Percentiles rank a stretch among this genome's conserved stretches.
Evolutionary conservation across 2,113 vertebrate genomes (phyloP).

Genomic region (Coracopsis vasa): DNA sequence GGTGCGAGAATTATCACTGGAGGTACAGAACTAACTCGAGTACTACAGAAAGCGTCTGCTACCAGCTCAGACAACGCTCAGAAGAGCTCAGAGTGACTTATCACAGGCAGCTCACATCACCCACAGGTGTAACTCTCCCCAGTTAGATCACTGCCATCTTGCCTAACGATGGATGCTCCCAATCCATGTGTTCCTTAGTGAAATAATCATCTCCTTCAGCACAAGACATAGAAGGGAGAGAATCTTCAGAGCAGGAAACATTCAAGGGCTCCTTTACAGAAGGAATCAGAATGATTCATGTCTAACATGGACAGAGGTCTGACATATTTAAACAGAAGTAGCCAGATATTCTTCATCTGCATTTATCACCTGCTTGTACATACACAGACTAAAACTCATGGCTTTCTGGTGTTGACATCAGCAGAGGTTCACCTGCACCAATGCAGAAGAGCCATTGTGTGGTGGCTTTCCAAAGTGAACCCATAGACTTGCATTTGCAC

Average conservation of each 20-base stretch:
- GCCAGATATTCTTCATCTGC: not conserved
- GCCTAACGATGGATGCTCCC: not conserved
- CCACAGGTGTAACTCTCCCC: not conserved
- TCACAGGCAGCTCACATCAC: not conserved
- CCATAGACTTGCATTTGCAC: rapidly evolving
- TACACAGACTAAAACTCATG: not conserved
- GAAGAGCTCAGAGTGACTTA: not conserved
- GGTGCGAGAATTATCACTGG: not conserved
- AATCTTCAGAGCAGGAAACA: not conserved
- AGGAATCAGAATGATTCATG: not conserved
- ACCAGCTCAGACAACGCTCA: not conserved
- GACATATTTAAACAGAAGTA: not conserved
- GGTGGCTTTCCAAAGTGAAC: not conserved
- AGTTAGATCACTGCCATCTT: not conserved
- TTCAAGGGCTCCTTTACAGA: not conserved
- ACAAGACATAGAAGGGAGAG: not conserved
- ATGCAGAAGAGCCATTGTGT: not conserved
- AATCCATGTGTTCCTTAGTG: not conserved
- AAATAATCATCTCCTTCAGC: not conserved
- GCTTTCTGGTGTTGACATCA: not conserved
- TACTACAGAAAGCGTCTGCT: not conserved
- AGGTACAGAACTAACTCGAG: not conserved
- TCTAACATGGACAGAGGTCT: not conserved
- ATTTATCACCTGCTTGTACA: not conserved
- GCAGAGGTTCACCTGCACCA: not conserved